Evolutionary conservation across 2,113 vertebrate species (phyloP).

Genomic region (Sinocyclocheilus rhinocerous): DNA sequence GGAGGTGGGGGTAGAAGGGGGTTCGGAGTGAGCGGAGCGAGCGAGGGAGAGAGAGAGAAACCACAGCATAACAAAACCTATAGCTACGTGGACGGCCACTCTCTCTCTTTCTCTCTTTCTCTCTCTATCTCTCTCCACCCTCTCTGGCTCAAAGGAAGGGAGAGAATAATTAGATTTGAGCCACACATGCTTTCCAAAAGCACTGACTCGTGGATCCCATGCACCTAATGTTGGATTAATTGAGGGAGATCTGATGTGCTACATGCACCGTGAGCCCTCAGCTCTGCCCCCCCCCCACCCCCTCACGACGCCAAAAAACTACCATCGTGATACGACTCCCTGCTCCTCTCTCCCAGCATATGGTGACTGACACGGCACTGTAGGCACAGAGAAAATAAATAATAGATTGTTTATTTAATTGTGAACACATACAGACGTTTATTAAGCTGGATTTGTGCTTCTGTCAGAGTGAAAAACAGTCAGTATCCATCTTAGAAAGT

Average conservation of each 20-base stretch:
- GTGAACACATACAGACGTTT: constrained; percentile 41
- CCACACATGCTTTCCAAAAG: constrained; percentile 74
- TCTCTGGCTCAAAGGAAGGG: constrained; percentile 67
- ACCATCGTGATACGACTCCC: constrained; percentile 74
- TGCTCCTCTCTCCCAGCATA: constrained; percentile 79
- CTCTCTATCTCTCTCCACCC: constrained; percentile 33
- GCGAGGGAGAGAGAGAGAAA: constrained; percentile 45
- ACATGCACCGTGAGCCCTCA: constrained; percentile 80
- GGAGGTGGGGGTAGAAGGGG: constrained; percentile 36
- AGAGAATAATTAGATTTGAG: constrained; percentile 87
- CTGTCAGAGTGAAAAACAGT: constrained; percentile 50
- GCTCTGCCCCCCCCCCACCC: constrained; percentile 75
- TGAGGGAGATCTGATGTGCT: constrained; percentile 88
- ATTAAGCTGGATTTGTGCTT: constrained; percentile 65
- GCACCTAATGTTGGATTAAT: constrained; percentile 92
- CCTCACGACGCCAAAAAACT: constrained; percentile 79
- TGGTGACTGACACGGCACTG: constrained; percentile 80
- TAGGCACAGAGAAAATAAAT: constrained; percentile 76
- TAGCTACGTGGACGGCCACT: constrained; percentile 79
- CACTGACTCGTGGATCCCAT: constrained; percentile 83
- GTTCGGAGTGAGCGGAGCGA: constrained; percentile 29
- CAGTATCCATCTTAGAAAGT: constrained; percentile 33
- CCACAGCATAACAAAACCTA: constrained; percentile 84
- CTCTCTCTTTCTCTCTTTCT: constrained; percentile 22
- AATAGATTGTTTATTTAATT: constrained; percentile 68